A percentile compares a stretch with the other conserved stretches of the same genome.
Evolutionary conservation across 1,140 invertebrate species (phyloP).

Genomic region (Pinna nobilis): DNA sequence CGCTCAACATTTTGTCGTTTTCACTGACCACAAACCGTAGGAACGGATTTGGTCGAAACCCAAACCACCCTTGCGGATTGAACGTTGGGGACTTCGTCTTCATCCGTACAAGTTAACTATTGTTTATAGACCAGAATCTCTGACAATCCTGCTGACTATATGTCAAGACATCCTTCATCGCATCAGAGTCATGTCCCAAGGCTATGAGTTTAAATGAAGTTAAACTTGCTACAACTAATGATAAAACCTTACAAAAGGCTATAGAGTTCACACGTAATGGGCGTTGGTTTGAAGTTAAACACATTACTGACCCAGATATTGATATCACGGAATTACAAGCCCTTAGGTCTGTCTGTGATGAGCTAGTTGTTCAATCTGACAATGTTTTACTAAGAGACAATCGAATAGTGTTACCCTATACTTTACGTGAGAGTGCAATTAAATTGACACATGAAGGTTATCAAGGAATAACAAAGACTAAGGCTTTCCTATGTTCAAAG

Average conservation of each 20-base stretch:
- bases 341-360: no score
- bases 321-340: no score
- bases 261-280: no score
- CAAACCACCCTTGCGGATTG: slow-evolving; percentile 36
- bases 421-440: no score
- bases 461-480: no score
- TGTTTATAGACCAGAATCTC: slow-evolving; percentile 11
- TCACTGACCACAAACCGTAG: slow-evolving; percentile 71
- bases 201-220: slow-evolving; percentile 12
- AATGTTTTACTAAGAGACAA: no score
- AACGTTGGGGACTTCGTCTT: slow-evolving; percentile 50
- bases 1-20: slow-evolving; percentile 59
- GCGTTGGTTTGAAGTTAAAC: no score
- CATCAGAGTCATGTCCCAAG: neutral
- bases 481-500: neutral
- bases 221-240: neutral
- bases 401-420: no score
- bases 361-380: no score
- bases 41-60: slow-evolving; percentile 53
- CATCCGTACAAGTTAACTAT: slow-evolving; percentile 44
- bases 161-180: slow-evolving; percentile 31
- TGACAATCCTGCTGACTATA: slow-evolving; percentile 26
- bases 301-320: no score
- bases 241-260: neutral
- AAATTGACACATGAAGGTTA: no score